Conservation (phyloP, 2,888 invertebrate species). For the Callimorpha dominula region DNA sequence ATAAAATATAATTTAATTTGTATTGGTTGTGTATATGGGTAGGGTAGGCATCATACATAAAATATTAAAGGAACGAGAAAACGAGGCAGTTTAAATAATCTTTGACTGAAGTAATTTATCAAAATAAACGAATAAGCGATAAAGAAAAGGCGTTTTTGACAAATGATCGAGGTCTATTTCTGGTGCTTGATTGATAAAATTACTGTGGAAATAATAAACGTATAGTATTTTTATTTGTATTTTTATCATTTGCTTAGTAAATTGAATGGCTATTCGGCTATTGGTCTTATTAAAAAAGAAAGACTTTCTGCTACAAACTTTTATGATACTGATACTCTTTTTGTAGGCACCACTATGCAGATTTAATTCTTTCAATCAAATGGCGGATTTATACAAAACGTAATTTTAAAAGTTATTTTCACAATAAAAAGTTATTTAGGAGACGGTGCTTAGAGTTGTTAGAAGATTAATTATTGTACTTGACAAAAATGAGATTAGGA, state of each 20-base stretch:
- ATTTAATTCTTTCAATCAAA: background rate
- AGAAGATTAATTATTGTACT: background rate
- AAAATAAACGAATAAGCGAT: conserved; percentile 5
- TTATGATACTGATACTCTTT: background rate
- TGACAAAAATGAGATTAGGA: no score
- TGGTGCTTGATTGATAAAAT: no score
- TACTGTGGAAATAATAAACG: no score
- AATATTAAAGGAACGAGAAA: conserved; percentile 21
- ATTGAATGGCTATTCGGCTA: no score
- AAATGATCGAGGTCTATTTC: no score
- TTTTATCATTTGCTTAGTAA: no score
- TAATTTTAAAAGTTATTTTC: no score
- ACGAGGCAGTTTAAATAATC: conserved; percentile 15
- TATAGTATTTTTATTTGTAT: no score
- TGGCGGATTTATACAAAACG: background rate
- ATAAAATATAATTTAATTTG: conserved; percentile 37
- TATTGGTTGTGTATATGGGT: conserved; percentile 13
- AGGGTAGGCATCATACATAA: conserved; percentile 26
- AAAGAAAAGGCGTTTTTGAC: background rate
- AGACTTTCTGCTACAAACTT: no score
- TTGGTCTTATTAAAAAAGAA: no score
- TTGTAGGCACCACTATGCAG: background rate
- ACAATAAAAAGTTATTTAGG: background rate
- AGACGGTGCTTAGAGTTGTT: background rate
- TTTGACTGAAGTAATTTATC: background rate